Conservation (phyloP, 2,797 vertebrate genomes). For the Sebastes kiyomatsui region DNA sequence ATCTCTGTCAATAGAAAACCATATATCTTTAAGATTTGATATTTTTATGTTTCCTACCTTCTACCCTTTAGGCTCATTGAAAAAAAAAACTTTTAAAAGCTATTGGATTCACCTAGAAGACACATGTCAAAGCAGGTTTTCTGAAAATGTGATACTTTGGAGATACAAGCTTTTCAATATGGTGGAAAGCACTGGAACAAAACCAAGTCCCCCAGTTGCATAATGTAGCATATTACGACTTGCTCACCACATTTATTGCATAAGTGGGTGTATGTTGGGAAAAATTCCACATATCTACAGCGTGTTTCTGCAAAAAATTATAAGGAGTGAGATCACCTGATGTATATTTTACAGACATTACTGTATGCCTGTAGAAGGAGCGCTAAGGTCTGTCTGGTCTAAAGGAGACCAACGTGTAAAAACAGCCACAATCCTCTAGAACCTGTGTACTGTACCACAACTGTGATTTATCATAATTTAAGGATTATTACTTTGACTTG, state of each 20-base stretch:
- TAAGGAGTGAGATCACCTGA: background rate
- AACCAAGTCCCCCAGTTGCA: background rate
- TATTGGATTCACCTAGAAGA: background rate
- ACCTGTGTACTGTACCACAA: background rate
- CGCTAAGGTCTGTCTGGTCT: background rate
- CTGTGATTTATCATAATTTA: background rate
- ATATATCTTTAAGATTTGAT: background rate
- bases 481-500: background rate
- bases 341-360: background rate
- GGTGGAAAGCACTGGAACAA: background rate
- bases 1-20: background rate
- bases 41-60: background rate
- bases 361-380: background rate
- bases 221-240: slow-evolving; percentile 18
- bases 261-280: background rate
- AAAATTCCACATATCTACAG: slow-evolving; percentile 1
- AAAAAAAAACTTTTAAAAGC: background rate
- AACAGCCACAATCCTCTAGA: background rate
- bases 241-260: slow-evolving; percentile 4
- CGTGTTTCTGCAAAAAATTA: background rate
- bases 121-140: background rate
- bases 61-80: background rate
- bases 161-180: background rate
- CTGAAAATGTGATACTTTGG: background rate
- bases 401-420: background rate